A percentile compares a stretch with the other conserved stretches of the same genome.
Conservation (phyloP, 2,888 invertebrate species). For the Drosophila neoperkinsi region DNA sequence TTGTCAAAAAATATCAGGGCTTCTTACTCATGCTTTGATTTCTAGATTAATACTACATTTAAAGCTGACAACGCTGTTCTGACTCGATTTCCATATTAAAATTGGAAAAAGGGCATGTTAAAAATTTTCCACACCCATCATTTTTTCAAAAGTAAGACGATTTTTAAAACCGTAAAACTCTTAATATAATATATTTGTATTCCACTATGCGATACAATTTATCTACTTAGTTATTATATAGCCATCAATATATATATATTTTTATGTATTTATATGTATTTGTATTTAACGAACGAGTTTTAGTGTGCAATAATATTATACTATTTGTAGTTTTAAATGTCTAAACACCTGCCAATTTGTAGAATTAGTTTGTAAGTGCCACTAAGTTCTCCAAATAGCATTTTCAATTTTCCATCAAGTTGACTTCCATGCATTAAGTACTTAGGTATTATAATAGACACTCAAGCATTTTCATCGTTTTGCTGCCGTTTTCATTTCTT, state of each 20-base stretch:
- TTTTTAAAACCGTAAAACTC: background rate
- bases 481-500: constrained; percentile 4
- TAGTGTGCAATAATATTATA: background rate
- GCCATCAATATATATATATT: background rate
- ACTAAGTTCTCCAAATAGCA: background rate
- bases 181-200: background rate
- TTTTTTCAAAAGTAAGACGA: background rate
- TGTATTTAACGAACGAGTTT: background rate
- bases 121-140: background rate
- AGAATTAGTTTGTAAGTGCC: constrained; percentile 21
- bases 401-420: constrained; percentile 8
- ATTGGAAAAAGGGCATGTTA: background rate
- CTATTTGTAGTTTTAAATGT: constrained; percentile 21
- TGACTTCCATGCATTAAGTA: constrained; percentile 49
- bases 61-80: background rate
- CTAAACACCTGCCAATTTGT: background rate
- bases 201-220: background rate
- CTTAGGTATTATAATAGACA: constrained; percentile 47
- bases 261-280: background rate
- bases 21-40: background rate
- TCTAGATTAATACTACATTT: background rate
- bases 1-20: background rate
- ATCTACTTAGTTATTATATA: background rate
- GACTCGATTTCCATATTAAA: background rate
- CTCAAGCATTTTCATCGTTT: constrained; percentile 38